Conservation (phyloP, 2,888 invertebrate species). For the Agrochola macilenta region DNA sequence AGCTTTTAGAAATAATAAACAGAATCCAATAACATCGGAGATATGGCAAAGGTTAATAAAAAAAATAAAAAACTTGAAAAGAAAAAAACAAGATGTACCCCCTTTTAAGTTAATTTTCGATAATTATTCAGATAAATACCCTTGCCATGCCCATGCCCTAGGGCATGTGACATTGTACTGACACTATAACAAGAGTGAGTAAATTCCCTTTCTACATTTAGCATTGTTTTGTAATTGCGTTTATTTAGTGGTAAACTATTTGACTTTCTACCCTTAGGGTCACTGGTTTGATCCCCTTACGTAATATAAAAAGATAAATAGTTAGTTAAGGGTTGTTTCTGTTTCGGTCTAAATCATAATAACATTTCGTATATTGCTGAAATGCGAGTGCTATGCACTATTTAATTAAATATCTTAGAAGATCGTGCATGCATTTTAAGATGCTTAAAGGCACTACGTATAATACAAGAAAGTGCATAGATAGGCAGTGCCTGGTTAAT, state of each 20-base stretch:
- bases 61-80: too few relatives aligned
- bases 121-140: too few relatives aligned
- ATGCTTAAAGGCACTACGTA: background rate
- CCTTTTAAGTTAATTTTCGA: too few relatives aligned
- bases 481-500: conserved; percentile 1
- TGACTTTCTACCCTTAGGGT: too few relatives aligned
- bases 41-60: too few relatives aligned
- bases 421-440: background rate
- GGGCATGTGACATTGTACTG: too few relatives aligned
- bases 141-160: too few relatives aligned
- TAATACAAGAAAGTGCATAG: conserved; percentile 7
- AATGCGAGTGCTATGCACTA: background rate
- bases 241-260: background rate
- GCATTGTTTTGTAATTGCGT: too few relatives aligned
- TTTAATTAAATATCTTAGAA: conserved; percentile 2
- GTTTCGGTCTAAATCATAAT: background rate
- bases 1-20: too few relatives aligned
- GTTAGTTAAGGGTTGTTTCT: background rate
- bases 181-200: background rate
- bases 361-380: background rate
- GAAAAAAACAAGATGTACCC: too few relatives aligned
- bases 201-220: background rate
- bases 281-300: background rate
- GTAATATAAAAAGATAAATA: background rate
- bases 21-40: too few relatives aligned